These are phyloP conservation scores for Sebastes variabilis DNA, from an alignment of 2,797 vertebrate genomes.

Conservation along the genomic window DNA sequence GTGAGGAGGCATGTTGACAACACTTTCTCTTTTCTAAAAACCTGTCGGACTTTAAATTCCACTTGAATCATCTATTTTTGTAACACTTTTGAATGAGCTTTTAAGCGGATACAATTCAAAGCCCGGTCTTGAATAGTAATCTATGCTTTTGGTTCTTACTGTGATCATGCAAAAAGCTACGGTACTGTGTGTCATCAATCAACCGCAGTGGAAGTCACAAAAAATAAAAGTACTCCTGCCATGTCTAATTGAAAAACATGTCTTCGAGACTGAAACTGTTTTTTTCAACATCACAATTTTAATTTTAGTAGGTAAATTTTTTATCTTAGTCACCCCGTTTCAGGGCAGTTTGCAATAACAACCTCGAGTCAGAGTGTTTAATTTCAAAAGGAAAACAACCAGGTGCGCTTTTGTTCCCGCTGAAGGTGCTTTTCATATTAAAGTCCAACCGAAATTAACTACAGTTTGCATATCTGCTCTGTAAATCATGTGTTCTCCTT, in stretches of 20 bases:
- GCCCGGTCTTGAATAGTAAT: conserved; percentile 21
- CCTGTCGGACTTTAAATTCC: background rate
- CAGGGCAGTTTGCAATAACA: conserved; percentile 31
- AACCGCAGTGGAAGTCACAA: background rate
- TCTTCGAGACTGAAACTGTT: conserved; percentile 20
- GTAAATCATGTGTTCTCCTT: background rate
- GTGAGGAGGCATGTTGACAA: background rate
- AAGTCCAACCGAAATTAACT: background rate
- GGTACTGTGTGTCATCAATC: background rate
- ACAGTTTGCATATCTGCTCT: background rate
- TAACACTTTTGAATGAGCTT: background rate
- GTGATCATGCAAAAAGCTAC: conserved; percentile 7
- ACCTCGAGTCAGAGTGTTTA: conserved; percentile 31
- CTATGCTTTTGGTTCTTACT: background rate
- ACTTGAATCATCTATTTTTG: background rate
- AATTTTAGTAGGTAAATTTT: conserved; percentile 40
- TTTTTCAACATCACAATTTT: conserved; percentile 36
- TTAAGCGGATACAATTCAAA: background rate
- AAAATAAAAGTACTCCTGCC: background rate
- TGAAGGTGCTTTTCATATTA: background rate
- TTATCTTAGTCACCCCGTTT: conserved; percentile 13
- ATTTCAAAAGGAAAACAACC: conserved; percentile 32
- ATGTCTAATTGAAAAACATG: conserved; percentile 51
- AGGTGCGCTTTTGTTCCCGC: background rate
- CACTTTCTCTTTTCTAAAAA: background rate